Evolutionary conservation across 2,113 vertebrate genomes (phyloP).

Genomic region (Esox niger): DNA sequence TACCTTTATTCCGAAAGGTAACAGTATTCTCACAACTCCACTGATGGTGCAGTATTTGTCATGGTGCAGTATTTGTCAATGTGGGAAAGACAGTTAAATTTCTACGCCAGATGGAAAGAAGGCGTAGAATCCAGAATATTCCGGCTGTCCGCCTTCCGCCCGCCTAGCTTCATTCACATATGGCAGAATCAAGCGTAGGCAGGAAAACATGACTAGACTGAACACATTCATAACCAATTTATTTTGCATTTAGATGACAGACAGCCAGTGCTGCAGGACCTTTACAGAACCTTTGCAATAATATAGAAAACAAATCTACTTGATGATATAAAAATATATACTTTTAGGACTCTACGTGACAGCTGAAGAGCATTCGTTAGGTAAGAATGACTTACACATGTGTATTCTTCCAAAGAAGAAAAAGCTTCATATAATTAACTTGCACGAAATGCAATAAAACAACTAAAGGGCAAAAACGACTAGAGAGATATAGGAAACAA

Average conservation of each 20-base stretch:
- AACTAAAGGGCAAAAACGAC: neutral
- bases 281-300: neutral
- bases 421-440: no score
- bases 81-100: constrained; percentile 12
- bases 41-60: no score
- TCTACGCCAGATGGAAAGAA: constrained; percentile 23
- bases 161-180: neutral
- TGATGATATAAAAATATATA: constrained; percentile 3
- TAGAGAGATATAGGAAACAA: neutral
- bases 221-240: neutral
- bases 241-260: neutral
- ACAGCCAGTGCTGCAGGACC: neutral
- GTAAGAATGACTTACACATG: no score
- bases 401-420: neutral
- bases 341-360: neutral
- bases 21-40: neutral
- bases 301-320: neutral
- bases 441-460: no score
- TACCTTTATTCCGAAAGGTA: neutral
- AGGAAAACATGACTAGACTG: neutral
- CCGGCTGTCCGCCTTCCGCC: constrained; percentile 13
- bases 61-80: constrained; percentile 11
- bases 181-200: neutral
- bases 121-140: constrained; percentile 6
- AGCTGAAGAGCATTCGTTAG: neutral